Conservation (phyloP, 2,113 vertebrate species). For the Diadophis punctatus region DNA sequence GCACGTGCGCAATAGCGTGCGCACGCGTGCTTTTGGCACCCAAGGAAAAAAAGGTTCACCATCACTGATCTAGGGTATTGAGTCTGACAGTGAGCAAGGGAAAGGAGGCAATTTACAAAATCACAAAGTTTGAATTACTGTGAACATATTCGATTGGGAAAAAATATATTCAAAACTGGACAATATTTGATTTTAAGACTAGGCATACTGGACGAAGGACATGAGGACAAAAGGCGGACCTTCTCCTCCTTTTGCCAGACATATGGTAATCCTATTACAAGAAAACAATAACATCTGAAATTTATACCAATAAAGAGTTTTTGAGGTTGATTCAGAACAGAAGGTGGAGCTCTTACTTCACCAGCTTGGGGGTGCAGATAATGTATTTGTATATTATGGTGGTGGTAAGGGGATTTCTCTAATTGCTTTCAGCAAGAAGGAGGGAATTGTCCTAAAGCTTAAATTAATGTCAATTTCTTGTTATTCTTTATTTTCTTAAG, state of each 20-base stretch:
- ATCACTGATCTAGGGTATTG: background rate
- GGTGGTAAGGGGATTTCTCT: constrained; percentile 5
- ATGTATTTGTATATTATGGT: background rate
- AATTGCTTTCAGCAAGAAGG: constrained; percentile 8
- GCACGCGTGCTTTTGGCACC: too few relatives aligned
- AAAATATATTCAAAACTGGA: background rate
- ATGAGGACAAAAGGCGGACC: background rate
- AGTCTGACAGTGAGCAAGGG: background rate
- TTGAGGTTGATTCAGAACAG: constrained; percentile 15
- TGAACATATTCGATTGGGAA: background rate
- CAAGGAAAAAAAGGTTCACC: too few relatives aligned
- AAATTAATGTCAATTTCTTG: background rate
- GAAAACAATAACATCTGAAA: background rate
- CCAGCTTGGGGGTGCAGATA: background rate
- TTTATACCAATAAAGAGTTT: background rate
- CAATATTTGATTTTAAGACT: background rate
- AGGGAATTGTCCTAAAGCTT: background rate
- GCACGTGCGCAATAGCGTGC: too few relatives aligned
- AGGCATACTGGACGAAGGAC: background rate
- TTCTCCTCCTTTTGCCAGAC: background rate
- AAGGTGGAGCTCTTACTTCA: constrained; percentile 3
- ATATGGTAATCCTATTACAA: background rate
- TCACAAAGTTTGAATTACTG: background rate
- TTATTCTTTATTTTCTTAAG: background rate
- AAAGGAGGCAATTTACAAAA: background rate